Evolutionary conservation across 53 echinoderm and acorn worm genomes (phyloP).

Genomic region (Antedon mediterranea): DNA sequence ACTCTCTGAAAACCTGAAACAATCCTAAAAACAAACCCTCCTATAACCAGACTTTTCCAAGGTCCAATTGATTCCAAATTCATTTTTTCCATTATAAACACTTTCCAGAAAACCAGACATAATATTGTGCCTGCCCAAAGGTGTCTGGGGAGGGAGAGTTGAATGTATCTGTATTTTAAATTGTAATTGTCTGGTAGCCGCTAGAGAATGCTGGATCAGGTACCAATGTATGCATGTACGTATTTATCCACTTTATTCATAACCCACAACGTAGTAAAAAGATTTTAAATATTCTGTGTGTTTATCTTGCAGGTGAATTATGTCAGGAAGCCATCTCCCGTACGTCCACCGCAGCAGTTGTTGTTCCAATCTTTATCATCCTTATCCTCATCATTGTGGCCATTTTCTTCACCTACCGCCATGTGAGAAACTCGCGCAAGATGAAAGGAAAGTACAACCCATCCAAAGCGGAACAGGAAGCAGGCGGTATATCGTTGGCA

Average conservation of each 20-base stretch:
- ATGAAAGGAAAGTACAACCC: constrained; percentile 99
- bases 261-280: not conserved
- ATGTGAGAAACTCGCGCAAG: constrained; percentile 65
- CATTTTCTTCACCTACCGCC: constrained; percentile 60
- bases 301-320: constrained; percentile 21
- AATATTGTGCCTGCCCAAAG: too few species aligned
- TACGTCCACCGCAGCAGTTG: not conserved
- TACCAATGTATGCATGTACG: too few species aligned
- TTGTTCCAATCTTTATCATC: constrained; percentile 47
- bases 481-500: constrained; percentile 67
- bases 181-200: too few species aligned
- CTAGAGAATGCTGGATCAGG: too few species aligned
- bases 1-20: too few species aligned
- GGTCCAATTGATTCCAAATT: too few species aligned
- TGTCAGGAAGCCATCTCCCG: constrained; percentile 4
- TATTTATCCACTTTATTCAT: not conserved
- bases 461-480: constrained; percentile 72
- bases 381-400: constrained; percentile 41
- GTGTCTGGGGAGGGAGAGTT: too few species aligned
- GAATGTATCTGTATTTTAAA: too few species aligned
- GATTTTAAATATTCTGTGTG: not conserved
- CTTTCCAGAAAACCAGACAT: too few species aligned
- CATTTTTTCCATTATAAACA: too few species aligned
- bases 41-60: too few species aligned
- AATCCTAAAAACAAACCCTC: too few species aligned